Conservation (phyloP, 2,888 invertebrate genomes). For the Encarsia formosa region DNA sequence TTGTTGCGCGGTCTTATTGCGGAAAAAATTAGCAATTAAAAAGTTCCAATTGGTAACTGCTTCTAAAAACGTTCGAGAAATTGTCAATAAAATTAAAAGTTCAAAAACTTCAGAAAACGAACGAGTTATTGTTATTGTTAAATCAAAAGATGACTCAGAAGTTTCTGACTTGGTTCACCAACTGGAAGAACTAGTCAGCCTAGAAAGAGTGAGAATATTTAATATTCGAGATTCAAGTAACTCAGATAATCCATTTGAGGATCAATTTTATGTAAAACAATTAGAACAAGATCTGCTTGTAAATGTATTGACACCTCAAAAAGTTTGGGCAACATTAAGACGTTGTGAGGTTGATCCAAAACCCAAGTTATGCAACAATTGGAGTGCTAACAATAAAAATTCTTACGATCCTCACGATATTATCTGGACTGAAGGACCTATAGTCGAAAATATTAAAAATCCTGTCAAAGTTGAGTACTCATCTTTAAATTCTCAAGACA, state of each 20-base stretch:
- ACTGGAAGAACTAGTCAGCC: slow-evolving; percentile 59
- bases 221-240: slow-evolving; percentile 58
- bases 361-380: slow-evolving; percentile 5
- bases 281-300: slow-evolving; percentile 69
- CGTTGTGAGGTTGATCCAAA: background rate
- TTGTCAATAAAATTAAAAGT: slow-evolving; percentile 8
- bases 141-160: slow-evolving; percentile 2
- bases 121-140: slow-evolving; percentile 13
- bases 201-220: slow-evolving; percentile 57
- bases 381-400: slow-evolving; percentile 10
- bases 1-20: slow-evolving; percentile 4
- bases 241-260: slow-evolving; percentile 60
- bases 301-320: slow-evolving; percentile 60
- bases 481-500: slow-evolving; percentile 71
- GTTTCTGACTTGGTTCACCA: slow-evolving; percentile 3
- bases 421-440: slow-evolving; percentile 72
- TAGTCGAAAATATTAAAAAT: slow-evolving; percentile 24
- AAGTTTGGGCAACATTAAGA: slow-evolving; percentile 55
- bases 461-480: slow-evolving; percentile 66
- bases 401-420: slow-evolving; percentile 58
- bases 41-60: slow-evolving; percentile 5
- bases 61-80: slow-evolving; percentile 7
- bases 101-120: background rate
- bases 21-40: slow-evolving; percentile 5
- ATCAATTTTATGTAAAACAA: slow-evolving; percentile 64